A percentile compares a stretch with the other conserved stretches of the same genome.
phyloP scores from a whole-genome alignment of 2,888 invertebrate genomes.

The Cantharis lateralis region DNA sequence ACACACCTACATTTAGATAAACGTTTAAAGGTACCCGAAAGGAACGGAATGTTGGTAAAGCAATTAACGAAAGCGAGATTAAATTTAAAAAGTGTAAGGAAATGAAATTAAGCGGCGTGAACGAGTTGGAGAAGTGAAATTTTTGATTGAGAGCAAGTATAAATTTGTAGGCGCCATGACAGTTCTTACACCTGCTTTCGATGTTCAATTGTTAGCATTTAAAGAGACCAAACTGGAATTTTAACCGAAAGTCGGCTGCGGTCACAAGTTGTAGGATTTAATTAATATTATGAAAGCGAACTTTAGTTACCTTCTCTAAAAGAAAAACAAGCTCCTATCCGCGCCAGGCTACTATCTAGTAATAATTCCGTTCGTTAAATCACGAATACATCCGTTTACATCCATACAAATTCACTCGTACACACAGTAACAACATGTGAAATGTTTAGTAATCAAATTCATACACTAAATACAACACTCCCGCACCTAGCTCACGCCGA shows the following conservation, averaged over 20 bases:
- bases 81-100: not conserved
- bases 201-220: slow-evolving; percentile 8
- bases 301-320: slow-evolving; percentile 43
- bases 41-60: slow-evolving; percentile 23
- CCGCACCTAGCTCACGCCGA: slow-evolving; percentile 44
- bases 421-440: slow-evolving; percentile 51
- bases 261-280: not conserved
- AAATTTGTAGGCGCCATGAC: slow-evolving; percentile 54
- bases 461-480: slow-evolving; percentile 44
- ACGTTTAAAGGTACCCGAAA: slow-evolving; percentile 36
- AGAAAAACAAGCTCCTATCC: slow-evolving; percentile 42
- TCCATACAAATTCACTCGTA: slow-evolving; percentile 53
- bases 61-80: not conserved
- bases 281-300: not conserved
- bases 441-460: slow-evolving; percentile 43
- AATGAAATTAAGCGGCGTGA: not conserved
- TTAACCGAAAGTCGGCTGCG: not conserved
- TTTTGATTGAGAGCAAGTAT: slow-evolving; percentile 39
- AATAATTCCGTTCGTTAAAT: slow-evolving; percentile 48
- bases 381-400: slow-evolving; percentile 54
- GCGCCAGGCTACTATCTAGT: slow-evolving; percentile 47
- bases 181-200: slow-evolving; percentile 40
- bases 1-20: slow-evolving; percentile 48
- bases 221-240: not conserved
- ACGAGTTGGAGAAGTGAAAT: not conserved